phyloP scores from a whole-genome alignment of 2,888 invertebrate species.

The Mallateleia sp. region DNA sequence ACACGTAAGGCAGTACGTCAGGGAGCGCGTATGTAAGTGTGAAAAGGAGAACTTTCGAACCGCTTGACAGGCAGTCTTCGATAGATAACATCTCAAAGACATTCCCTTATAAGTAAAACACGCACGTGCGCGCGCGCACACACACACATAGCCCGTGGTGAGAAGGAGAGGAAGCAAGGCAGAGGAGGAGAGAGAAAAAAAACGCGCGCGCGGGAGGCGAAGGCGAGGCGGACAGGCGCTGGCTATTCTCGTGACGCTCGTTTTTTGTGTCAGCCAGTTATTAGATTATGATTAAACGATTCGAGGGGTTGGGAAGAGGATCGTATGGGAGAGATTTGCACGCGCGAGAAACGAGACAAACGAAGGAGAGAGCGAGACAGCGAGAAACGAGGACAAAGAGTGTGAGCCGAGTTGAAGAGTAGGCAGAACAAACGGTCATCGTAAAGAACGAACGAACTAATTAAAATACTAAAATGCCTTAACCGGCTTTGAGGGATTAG shows the following conservation, averaged over 20 bases:
- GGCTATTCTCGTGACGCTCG: constrained; percentile 87
- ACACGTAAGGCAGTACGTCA: constrained; percentile 62
- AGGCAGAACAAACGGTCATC: too few species aligned
- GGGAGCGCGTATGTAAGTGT: constrained; percentile 68
- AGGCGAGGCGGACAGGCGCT: constrained; percentile 73
- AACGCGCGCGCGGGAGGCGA: constrained; percentile 78
- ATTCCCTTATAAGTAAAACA: constrained; percentile 80
- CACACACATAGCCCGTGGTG: constrained; percentile 26
- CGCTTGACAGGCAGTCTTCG: constrained; percentile 85
- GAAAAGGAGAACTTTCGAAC: constrained; percentile 76
- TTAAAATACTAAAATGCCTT: too few species aligned
- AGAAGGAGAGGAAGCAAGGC: constrained; percentile 10
- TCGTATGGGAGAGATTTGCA: too few species aligned
- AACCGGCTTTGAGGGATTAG: too few species aligned
- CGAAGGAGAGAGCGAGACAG: too few species aligned
- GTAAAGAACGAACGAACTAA: too few species aligned
- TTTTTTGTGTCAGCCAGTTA: constrained; percentile 89
- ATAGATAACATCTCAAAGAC: constrained; percentile 87
- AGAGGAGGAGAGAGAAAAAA: constrained; percentile 33
- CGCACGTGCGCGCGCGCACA: constrained; percentile 69
- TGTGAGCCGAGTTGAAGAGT: too few species aligned
- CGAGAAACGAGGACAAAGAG: too few species aligned
- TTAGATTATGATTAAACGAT: too few species aligned
- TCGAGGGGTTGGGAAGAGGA: too few species aligned
- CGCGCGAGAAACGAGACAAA: too few species aligned